These are phyloP conservation scores for Petrolisthes manimaculis DNA, from an alignment of 2,888 invertebrate species.

Conservation along the genomic window DNA sequence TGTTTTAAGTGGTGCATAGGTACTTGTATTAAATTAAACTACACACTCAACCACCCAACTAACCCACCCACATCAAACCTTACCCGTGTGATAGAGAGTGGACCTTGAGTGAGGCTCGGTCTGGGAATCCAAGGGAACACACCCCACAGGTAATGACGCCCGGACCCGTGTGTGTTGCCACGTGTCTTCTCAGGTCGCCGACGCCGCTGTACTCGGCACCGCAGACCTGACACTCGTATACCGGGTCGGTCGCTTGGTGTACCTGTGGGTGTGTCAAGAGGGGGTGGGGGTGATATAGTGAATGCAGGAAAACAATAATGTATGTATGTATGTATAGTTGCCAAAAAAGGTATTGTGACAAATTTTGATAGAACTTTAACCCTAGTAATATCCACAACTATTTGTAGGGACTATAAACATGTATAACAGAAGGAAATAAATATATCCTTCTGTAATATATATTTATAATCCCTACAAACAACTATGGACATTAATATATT, in stretches of 20 bases:
- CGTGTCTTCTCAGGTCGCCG: slow-evolving; percentile 39
- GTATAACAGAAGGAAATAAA: too few relatives aligned
- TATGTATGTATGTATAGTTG: not conserved
- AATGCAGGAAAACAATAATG: not conserved
- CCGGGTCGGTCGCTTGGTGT: slow-evolving; percentile 34
- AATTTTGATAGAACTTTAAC: too few relatives aligned
- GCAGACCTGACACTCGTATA: slow-evolving; percentile 52
- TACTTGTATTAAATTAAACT: too few relatives aligned
- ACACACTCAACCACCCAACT: too few relatives aligned
- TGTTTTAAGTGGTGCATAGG: too few relatives aligned
- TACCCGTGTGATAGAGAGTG: slow-evolving; percentile 54
- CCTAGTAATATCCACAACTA: too few relatives aligned
- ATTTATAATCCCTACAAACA: too few relatives aligned
- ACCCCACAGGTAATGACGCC: slow-evolving; percentile 36
- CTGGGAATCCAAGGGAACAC: slow-evolving; percentile 50
- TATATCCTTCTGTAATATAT: too few relatives aligned
- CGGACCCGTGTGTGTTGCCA: slow-evolving; percentile 42
- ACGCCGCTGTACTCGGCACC: slow-evolving; percentile 28
- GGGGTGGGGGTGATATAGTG: too few relatives aligned
- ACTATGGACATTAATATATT: too few relatives aligned
- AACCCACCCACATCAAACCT: not conserved
- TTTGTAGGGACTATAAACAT: too few relatives aligned
- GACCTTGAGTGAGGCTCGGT: slow-evolving; percentile 40
- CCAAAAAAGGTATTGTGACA: too few relatives aligned
- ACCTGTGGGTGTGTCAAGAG: slow-evolving; percentile 12